Base-by-base conservation (phyloP, 2,797 vertebrate genomes). In the Etheostoma nigrum region DNA sequence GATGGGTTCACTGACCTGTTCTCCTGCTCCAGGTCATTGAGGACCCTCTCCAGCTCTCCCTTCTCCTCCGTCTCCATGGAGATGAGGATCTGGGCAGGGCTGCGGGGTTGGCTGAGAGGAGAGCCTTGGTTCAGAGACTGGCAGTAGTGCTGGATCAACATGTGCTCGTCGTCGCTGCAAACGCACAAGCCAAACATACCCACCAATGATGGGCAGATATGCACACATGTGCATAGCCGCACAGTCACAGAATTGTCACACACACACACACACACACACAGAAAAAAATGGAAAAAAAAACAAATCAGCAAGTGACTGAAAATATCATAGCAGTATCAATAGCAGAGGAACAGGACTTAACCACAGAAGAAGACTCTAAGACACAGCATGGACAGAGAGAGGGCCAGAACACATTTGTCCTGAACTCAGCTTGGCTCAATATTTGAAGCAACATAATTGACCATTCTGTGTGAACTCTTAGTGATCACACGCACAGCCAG, bases 101-200 rank as follows among this genome's bases (percentile, higher is more conserved):
- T 99, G 87, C 97, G 96, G 58, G 98, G 98, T 92, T 99, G 98
- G 94, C 97, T 99, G 93, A 98, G 95, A 61, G 98, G 98, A 86
- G 98, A 99, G 93, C 98, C 97, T 93, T 99, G 97, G 95, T 97
- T 99, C 94, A 99, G 96, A 94, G 98, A 99, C 96, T 99, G 98
- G 96, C 98, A 99, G 97, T 99, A 99, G 95, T 99, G 98, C 95
- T 99, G 98, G 95, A 99, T 99, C 96, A 99, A 95, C 95, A 99
- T 97, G 95, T 99, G 98, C 89, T 99, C 98, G 90, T 99, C 98
- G 94, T 99, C 98, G n/a, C 98, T 99, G 95, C 79, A 94, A 94
- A 78, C 25, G 47, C 74, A 67, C 67, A 58, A 61, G 63, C 69
- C 76, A 77, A 44, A 80, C 76, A 82, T 3, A 62, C 60, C 53